Evolutionary conservation across 2,888 invertebrate genomes (phyloP), one percentile per base, ranked within the genome.

Genomic region (Cantharis rufa): DNA sequence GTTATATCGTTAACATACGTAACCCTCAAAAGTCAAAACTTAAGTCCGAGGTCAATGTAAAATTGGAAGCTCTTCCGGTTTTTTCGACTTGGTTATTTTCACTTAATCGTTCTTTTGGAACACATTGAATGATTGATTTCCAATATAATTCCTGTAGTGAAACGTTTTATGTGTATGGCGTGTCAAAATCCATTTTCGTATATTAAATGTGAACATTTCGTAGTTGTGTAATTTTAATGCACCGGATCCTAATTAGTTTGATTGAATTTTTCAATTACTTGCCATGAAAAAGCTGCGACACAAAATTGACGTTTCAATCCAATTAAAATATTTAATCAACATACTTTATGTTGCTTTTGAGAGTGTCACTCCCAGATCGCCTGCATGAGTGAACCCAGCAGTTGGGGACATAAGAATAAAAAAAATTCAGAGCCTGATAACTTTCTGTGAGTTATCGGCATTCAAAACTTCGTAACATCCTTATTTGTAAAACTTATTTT

Each of bases 121-220:
- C 18, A 72, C 72, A 66, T 21, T 18, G 24, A 24, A 72, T 72
- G 66, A 73, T 73, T 62, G 73, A 73, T 73, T 73, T 62, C 9
- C 73, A 62, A 73, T 68, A 73, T 62, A 73, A 69, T 48, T 48
- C 48, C 48, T 48, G n/a, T 48, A 48, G n/a, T n/a, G 48, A 48
- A 48, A 48, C 4, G 48, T n/a, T 48, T 48, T 48, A 48, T 48
- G 48, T 48, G 48, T 48, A 7, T 48, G 48, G 48, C 48, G 48
- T 48, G 48, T 48, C n/a, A n/a, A 48, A 48, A 48, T 48, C 48
- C 48, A 48, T 48, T 48, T 48, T 48, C 48, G 48, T 48, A 48
- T 48, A 48, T 48, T 48, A 48, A 48, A 48, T 48, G 48, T n/a
- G 48, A 48, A 48, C 48, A 48, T 48, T 48, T 48, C 48, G n/a